Conservation (phyloP, 2,113 vertebrate species). For the Malurus elegans region DNA sequence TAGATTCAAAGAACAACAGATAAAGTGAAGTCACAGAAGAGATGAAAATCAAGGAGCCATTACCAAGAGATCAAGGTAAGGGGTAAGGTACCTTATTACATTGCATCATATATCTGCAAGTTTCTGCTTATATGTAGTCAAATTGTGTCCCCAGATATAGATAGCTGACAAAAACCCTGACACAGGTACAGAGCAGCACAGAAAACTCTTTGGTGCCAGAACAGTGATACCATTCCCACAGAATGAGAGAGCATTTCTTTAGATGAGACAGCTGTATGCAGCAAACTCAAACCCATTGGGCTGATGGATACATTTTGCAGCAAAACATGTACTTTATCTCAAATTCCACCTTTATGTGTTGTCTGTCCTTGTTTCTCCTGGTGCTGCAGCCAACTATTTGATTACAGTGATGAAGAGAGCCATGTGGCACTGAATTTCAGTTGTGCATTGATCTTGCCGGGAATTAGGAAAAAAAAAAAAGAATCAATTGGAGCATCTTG, state of each 20-base stretch:
- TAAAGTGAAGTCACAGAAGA: background rate
- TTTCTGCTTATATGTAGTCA: background rate
- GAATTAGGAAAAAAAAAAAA: conserved; percentile 12
- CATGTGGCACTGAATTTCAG: background rate
- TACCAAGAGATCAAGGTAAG: background rate
- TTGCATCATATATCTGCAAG: background rate
- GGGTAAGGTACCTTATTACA: background rate
- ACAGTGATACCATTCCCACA: background rate
- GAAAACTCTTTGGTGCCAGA: background rate
- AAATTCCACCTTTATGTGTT: background rate
- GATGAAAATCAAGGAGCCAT: background rate
- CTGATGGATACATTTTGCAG: background rate
- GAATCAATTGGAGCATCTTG: conserved; percentile 14
- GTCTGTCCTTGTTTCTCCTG: background rate
- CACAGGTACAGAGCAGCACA: background rate
- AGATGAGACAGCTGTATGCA: background rate
- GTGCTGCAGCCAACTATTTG: background rate
- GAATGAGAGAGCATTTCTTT: background rate
- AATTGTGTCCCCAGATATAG: background rate
- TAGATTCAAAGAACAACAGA: background rate
- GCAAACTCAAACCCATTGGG: background rate
- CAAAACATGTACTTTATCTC: background rate
- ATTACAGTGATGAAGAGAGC: conserved; percentile 17
- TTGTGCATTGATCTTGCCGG: conserved; percentile 35
- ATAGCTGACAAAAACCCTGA: background rate